Evolutionary conservation across 2,113 vertebrate species (phyloP), one percentile per base, ranked within the genome.

Genomic region (Tympanuchus pallidicinctus): DNA sequence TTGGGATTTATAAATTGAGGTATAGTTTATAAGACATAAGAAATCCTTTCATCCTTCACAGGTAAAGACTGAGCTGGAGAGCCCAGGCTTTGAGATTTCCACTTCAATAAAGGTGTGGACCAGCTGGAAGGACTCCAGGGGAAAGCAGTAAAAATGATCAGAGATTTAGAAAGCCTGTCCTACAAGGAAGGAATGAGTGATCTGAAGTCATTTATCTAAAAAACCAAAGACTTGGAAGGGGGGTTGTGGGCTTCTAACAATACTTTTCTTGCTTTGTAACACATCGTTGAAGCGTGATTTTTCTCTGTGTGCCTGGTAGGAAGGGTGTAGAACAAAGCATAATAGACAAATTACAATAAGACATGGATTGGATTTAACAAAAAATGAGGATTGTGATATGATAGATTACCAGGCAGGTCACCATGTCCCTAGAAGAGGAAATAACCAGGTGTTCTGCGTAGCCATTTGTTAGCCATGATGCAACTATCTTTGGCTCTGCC

Each of bases 141-240:
- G 28, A 92, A 88, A 76, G 71, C 75, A 73, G 42, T 80, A 80
- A 65, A 89, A 89, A 73, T 54, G 13, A 89, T 92, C 54, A 92
- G 64, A 94, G 48, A 32, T 89, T 89, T 89, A 76, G 64, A 73
- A 94, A 95, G 40, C 78, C 54, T 36, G 1, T 85, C 17, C 52
- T 79, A 13, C 38, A 87, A 72, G 70, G n/a, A 87, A 92, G 40
- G 63, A 87, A 67, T 61, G 43, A 82, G 43, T 45, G 66, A 93
- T 94, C 57, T 92, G 64, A 92, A 90, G 45, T 63, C 14, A 45
- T 88, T 77, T 88, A 83, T 88, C 64, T 86, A 59, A 94, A 93
- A 70, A 45, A 85, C 59, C 21, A 48, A 79, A 82, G 71, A 43
- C 40, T 65, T 48, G 73, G 64, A 66, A 28, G 20, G 24, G 14